phyloP scores from a whole-genome alignment of 35 echinoderm and acorn worm species.

The Hemicentrotus pulcherrimus region DNA sequence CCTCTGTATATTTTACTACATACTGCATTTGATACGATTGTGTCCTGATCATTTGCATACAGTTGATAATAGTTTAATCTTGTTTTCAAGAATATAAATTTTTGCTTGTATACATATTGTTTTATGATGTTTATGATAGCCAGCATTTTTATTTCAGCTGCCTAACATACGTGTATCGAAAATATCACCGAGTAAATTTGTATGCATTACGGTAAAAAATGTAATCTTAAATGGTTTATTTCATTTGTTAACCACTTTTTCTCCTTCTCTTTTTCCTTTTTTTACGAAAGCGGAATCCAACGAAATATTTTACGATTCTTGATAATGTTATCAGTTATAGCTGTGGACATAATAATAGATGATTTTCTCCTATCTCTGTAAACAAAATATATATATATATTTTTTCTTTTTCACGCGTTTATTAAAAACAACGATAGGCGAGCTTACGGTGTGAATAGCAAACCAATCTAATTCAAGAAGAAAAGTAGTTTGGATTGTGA shows the following conservation, averaged over 20 bases:
- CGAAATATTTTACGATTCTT: no score
- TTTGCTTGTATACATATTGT: not conserved
- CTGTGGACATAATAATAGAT: no score
- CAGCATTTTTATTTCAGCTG: not conserved
- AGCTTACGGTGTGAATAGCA: no score
- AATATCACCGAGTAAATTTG: not conserved
- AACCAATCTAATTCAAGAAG: no score
- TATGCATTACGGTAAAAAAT: not conserved
- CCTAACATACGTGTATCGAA: not conserved
- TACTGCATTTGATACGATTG: not conserved
- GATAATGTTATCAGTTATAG: no score
- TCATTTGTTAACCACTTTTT: not conserved
- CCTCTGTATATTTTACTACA: slow-evolving; percentile 1
- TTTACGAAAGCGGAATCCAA: no score
- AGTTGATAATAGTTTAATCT: not conserved
- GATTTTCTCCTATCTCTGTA: no score
- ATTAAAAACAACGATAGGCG: no score
- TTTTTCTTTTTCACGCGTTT: no score
- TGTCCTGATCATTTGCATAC: not conserved
- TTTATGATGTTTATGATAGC: not conserved
- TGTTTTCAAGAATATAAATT: not conserved
- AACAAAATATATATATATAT: no score
- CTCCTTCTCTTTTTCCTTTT: no score
- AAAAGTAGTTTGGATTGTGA: no score
- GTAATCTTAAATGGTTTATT: not conserved